These are phyloP conservation scores for Genyomyrus donnyi DNA, from an alignment of 2,113 vertebrate species.

Conservation along the genomic window DNA sequence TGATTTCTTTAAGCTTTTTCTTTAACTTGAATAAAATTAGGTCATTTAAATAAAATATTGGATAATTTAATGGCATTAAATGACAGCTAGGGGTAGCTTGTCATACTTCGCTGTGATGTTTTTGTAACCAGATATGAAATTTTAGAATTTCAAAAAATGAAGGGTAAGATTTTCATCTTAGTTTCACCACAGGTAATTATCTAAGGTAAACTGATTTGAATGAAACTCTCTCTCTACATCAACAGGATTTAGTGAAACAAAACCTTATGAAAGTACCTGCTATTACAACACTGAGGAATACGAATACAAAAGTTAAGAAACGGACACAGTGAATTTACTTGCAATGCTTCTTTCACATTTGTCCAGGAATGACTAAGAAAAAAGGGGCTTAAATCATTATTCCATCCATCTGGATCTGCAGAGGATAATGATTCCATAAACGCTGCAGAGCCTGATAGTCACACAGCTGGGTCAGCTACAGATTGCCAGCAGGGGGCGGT, in stretches of 20 bases:
- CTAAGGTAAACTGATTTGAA: neutral
- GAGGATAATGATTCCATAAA: constrained; percentile 42
- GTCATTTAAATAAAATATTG: neutral
- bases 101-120: neutral
- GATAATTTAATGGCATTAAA: neutral
- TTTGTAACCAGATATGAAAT: neutral
- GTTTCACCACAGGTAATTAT: neutral
- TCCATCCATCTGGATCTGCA: constrained; percentile 22
- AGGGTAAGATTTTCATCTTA: neutral
- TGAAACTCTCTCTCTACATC: neutral
- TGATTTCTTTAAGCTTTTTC: neutral
- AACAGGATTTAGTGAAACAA: neutral
- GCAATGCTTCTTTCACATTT: neutral
- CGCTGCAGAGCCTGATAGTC: neutral
- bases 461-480: neutral
- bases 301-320: neutral
- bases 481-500: neutral
- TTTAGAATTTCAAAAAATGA: neutral
- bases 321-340: neutral
- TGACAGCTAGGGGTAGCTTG: neutral
- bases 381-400: neutral
- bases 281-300: neutral
- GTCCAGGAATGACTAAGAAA: neutral
- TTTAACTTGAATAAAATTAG: neutral
- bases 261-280: neutral